phyloP scores from a whole-genome alignment of 1,140 invertebrate species.

The Dermatophagoides farinae region DNA sequence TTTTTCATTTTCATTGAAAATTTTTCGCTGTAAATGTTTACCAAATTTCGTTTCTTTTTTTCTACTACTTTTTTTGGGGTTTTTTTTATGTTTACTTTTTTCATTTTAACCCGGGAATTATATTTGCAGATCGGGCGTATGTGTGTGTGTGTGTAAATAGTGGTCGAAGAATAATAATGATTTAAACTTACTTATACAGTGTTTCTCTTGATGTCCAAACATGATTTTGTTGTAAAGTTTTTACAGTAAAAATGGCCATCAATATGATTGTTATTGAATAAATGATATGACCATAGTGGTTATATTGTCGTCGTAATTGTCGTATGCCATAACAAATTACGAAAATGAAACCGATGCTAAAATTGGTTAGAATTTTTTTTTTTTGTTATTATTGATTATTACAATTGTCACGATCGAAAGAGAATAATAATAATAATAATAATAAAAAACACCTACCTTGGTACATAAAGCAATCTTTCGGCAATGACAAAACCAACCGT shows the following conservation, averaged over 20 bases:
- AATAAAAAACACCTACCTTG: conserved; percentile 33
- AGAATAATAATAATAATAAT: neutral
- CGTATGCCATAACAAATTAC: conserved; percentile 22
- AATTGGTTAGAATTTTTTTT: neutral
- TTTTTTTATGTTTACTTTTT: no score
- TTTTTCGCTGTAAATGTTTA: no score
- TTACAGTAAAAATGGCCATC: conserved; percentile 36
- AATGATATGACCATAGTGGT: conserved; percentile 28
- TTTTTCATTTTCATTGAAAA: no score
- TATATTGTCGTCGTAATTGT: conserved; percentile 12
- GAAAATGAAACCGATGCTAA: conserved; percentile 24
- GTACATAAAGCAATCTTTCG: conserved; percentile 82
- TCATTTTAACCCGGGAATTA: no score
- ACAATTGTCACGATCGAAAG: neutral
- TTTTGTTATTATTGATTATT: neutral
- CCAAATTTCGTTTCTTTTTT: no score
- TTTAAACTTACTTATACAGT: conserved; percentile 24
- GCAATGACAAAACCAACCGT: conserved; percentile 93
- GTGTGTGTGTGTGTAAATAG: no score
- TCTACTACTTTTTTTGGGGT: no score
- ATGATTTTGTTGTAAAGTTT: conserved; percentile 44
- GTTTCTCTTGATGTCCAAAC: conserved; percentile 58
- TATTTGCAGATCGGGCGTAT: no score
- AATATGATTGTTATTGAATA: conserved; percentile 21
- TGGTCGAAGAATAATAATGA: no score